Evolutionary conservation across 2,888 invertebrate species (phyloP), one percentile per base, ranked within the genome.

Genomic region (Spodoptera picta): DNA sequence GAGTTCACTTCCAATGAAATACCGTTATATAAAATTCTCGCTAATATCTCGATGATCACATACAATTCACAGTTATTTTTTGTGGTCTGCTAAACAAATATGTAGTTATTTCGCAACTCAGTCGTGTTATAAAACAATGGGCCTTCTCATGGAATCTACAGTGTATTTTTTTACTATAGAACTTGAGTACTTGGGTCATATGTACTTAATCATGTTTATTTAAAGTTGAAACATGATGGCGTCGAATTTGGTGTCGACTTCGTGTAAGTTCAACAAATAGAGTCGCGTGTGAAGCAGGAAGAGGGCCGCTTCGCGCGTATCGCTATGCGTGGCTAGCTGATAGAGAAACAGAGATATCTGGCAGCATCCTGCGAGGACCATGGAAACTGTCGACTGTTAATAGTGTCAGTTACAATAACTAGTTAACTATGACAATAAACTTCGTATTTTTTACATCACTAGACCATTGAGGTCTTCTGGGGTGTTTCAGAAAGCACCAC

Each of bases 201-300:
- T 56, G 63, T 45, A 62, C 57, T 4, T 63, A 51, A 64, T 49
- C 31, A 42, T 64, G 53, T 59, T 53, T 60, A 64, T 54, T 60
- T 63, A 55, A 54, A 36, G 36, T 36, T 36, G 36, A 36, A 36
- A 64, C 65, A 62, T 12, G 9, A 36, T 14, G 24, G 63, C 65
- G 51, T 65, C 63, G 69, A 68, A 70, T 77, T 69, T 45, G 65
- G 78, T 61, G 71, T 77, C 36, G 2, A 36, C 36, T 36, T 36
- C 76, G 66, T 23, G 62, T 77, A 70, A 70, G 65, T 63, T 73
- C 80, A 83, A 82, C 68, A 80, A 81, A 84, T 76, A 75, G 71
- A 65, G 73, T 77, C 67, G 81, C 79, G 82, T 88, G 86, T 83
- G 85, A 88, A 85, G 80, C 88, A 85, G 89, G 89, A 89, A 87